Evolutionary conservation across 2,113 vertebrate genomes (phyloP), one percentile per base, ranked within the genome.

Genomic region (Nothocercus nigrocapillus): DNA sequence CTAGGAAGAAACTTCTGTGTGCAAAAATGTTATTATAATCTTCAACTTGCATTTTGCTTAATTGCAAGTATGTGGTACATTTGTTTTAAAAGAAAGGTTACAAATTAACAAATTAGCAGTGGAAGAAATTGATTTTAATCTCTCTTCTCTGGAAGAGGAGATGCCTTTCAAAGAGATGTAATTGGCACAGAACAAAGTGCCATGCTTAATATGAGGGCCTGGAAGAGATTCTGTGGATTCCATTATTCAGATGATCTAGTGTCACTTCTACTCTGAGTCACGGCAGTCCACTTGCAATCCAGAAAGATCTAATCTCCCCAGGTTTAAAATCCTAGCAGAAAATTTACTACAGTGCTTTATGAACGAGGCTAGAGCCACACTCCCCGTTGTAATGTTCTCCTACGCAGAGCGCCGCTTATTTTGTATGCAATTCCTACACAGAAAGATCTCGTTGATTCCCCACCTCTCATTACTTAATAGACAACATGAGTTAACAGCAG

Each of bases 281-380:
- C 1, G 9, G 25, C 82, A 77, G 67, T 40, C n/a, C 53, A 44
- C 47, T 4, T 42, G 53, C 47, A 27, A 15, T 68, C 78, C 53
- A 80, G 28, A 49, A 61, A 82, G 30, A n/a, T 4, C 24, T 11
- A 30, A 68, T 56, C 21, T 20, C 54, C 42, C 51, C 58, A 38
- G 67, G 32, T 68, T 32, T 66, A 54, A 74, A 83, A 74, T 73
- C 64, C 53, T 62, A 6, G 47, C 8, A 61, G 67, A 54, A 61
- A 73, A 47, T 32, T 30, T 47, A 13, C 32, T 66, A 10, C 36
- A 27, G 42, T 1, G 1, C 70, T 88, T 25, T 11, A 40, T 21
- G n/a, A 20, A 36, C 5, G 68, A 78, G 5, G 9, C 19, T 5
- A 47, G 24, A 20, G 62, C 32, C n/a, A 28, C 0, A 0, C 22